phyloP scores from a whole-genome alignment of 2,113 vertebrate genomes.

The Kryptolebias marmoratus region DNA sequence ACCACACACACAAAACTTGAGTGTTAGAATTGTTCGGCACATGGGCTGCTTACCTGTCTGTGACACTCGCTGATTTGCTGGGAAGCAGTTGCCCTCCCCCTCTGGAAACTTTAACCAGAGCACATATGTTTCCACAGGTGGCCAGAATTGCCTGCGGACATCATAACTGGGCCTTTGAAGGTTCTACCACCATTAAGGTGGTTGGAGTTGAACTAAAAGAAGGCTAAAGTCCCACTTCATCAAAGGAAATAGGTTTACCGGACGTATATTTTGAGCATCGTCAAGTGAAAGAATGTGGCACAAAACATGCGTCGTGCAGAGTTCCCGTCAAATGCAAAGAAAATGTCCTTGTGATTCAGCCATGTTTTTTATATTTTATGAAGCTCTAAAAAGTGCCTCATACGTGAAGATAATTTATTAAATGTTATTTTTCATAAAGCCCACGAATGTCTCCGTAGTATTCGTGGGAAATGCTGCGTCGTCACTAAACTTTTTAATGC shows the following conservation, averaged over 20 bases:
- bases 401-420: no score
- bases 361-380: neutral
- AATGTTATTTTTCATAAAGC: neutral
- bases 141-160: neutral
- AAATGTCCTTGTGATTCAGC: neutral
- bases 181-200: neutral
- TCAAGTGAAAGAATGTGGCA: no score
- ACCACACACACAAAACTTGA: no score
- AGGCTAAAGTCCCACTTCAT: no score
- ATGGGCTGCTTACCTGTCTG: neutral
- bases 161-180: neutral
- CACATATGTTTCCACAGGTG: no score
- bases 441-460: neutral
- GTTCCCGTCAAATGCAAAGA: neutral
- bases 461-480: neutral
- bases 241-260: neutral
- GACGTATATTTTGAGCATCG: neutral
- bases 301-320: no score
- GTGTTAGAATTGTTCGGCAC: no score
- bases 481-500: slow-evolving; percentile 2
- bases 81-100: neutral
- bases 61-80: neutral
- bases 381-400: no score
- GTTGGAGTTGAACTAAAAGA: neutral
- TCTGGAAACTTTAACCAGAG: neutral